Evolutionary conservation across 2,113 vertebrate genomes (phyloP).

Genomic region (Esox niger): DNA sequence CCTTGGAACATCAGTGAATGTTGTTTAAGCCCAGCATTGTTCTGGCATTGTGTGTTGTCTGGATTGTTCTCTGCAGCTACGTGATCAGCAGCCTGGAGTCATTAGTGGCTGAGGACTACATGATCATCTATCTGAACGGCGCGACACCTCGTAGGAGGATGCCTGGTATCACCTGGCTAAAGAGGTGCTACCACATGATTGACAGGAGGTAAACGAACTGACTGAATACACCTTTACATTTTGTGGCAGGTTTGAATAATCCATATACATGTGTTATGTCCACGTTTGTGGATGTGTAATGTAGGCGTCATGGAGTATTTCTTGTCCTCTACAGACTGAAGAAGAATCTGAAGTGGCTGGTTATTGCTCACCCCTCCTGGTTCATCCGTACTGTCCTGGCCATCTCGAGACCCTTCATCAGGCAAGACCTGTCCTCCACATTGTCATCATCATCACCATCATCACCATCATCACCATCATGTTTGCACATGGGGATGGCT

Average conservation of each 20-base stretch:
- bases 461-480: not conserved
- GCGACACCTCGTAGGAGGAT: constrained; percentile 90
- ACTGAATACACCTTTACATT: not conserved
- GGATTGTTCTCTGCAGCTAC: constrained; percentile 72
- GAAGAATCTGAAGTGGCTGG: constrained; percentile 94
- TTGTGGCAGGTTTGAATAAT: too few species aligned
- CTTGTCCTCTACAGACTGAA: constrained; percentile 75
- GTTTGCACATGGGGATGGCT: too few species aligned
- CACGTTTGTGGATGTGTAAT: too few species aligned
- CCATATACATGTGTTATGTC: too few species aligned
- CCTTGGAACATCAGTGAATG: too few species aligned
- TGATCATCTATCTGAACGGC: constrained; percentile 97
- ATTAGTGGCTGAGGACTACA: constrained; percentile 95
- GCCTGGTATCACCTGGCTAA: constrained; percentile 97
- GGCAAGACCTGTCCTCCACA: constrained; percentile 73
- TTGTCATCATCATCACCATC: not conserved
- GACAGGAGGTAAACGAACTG: constrained; percentile 83
- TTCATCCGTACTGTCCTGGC: constrained; percentile 96
- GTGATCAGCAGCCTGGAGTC: constrained; percentile 96
- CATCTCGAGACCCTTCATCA: constrained; percentile 96
- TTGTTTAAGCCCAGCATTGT: too few species aligned
- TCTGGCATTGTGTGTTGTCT: too few species aligned
- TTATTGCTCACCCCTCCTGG: constrained; percentile 96
- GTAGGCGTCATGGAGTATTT: too few species aligned
- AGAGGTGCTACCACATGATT: constrained; percentile 98